Percentiles rank a stretch among this genome's conserved stretches.
phyloP scores from a whole-genome alignment of 2,113 vertebrate species.

The Platysteira castanea region DNA sequence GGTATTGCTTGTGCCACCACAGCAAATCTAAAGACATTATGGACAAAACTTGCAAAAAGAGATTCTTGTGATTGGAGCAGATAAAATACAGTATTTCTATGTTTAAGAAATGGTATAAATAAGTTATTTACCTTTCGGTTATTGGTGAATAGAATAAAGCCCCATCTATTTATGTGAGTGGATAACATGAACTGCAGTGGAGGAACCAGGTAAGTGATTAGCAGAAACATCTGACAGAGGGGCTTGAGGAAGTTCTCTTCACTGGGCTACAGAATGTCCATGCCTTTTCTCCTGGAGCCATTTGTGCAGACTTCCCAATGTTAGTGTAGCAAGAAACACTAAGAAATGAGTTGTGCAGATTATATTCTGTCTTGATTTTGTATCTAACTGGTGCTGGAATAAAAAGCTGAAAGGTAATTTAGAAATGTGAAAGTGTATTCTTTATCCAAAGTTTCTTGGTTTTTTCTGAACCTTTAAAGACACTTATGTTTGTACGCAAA shows the following conservation, averaged over 20 bases:
- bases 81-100: neutral
- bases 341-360: neutral
- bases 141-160: neutral
- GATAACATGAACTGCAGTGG: neutral
- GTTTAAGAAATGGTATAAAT: neutral
- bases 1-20: neutral
- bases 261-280: neutral
- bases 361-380: neutral
- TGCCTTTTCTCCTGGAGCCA: accelerated
- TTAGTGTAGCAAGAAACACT: neutral
- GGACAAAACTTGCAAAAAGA: neutral
- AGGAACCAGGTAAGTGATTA: neutral
- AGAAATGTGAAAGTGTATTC: neutral
- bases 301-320: neutral
- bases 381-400: neutral
- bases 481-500: neutral
- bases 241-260: neutral
- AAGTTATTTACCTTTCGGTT: neutral
- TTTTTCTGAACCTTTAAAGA: neutral
- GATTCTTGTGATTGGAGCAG: neutral
- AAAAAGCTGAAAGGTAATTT: neutral
- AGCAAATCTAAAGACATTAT: neutral
- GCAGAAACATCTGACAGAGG: neutral
- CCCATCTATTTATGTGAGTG: accelerated
- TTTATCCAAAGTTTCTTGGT: neutral